Conservation (phyloP, 2,797 vertebrate genomes). For the Hipposideros larvatus region DNA sequence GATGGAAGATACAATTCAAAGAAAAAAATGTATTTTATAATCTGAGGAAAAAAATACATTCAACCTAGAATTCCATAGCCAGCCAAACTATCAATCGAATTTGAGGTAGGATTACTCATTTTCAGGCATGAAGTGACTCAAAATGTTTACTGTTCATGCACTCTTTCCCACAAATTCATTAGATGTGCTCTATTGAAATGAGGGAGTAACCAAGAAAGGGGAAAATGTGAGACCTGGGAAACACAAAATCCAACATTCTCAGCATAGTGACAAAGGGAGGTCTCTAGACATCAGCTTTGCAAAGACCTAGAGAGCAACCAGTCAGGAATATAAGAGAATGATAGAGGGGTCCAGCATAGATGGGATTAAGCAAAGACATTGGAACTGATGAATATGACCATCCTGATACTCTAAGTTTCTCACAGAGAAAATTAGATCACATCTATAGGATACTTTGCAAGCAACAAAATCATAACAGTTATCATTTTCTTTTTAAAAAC, state of each 20-base stretch:
- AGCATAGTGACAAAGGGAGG: neutral
- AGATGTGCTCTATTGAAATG: neutral
- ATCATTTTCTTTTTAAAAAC: neutral
- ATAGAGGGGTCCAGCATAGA: neutral
- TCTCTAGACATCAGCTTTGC: neutral
- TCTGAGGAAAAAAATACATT: neutral
- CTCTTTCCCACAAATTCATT: neutral
- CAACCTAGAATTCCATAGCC: neutral
- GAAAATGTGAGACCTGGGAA: neutral
- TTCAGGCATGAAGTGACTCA: neutral
- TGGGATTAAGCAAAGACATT: neutral
- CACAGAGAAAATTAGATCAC: slow-evolving; percentile 4
- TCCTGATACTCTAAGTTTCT: neutral
- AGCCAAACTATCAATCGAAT: neutral
- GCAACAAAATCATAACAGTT: neutral
- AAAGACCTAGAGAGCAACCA: neutral
- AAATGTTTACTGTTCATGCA: neutral
- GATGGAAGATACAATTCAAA: neutral
- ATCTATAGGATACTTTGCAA: neutral
- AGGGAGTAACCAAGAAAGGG: neutral
- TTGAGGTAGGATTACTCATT: neutral
- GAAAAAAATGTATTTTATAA: neutral
- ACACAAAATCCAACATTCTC: neutral
- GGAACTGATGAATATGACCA: neutral
- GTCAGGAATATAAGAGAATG: neutral